Base-by-base conservation (phyloP, 92 coral and sea anemone genomes). In the Blastomussa wellsi region DNA sequence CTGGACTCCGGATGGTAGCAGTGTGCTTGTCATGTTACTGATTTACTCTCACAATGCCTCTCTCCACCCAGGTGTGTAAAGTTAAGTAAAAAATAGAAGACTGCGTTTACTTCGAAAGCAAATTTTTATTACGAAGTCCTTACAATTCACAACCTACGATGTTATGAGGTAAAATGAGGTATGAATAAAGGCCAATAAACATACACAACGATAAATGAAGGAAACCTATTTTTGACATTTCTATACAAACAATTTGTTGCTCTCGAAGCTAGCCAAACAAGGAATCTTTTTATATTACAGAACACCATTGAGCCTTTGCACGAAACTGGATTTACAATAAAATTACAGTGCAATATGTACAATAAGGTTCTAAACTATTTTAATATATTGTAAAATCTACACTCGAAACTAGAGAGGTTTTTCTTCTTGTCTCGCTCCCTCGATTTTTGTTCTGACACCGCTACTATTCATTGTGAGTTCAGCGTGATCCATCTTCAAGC, bases 381-480 rank as follows among this genome's bases (percentile, higher is more conserved):
- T 53, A 28, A 77, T 11, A 20, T 51, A n/a, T n/a, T n/a, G n/a
- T n/a, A 35, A n/a, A 77, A 20, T 51, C 28, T 59, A 79, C 20
- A 62, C 15, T 22, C 29, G 38, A 33, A 38, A 26, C 35, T 83
- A 77, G 67, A 48, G 66, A 26, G 73, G 52, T n/a, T 85, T 76
- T 53, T 92, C 93, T 41, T 91, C 94, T 28, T 89, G 93, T 62
- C 90, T 90, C 3, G 97, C 93, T 52, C 89, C 97, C 15, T 97
- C 99, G 48, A 97, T 97, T 77, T 97, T 97, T 79, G 86, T 94
- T 83, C 90, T 84, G 68, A 97, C 97, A 48, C 99, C 99, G 24
- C 95, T 93, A 65, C 97, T 91, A 84, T 97, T 91, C 99, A 97
- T 97, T 1, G 99, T 97, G 72, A 97, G 92, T 75, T 94, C 99